Evolutionary conservation across 2,888 invertebrate genomes (phyloP).

Genomic region (Trilocha varians): DNA sequence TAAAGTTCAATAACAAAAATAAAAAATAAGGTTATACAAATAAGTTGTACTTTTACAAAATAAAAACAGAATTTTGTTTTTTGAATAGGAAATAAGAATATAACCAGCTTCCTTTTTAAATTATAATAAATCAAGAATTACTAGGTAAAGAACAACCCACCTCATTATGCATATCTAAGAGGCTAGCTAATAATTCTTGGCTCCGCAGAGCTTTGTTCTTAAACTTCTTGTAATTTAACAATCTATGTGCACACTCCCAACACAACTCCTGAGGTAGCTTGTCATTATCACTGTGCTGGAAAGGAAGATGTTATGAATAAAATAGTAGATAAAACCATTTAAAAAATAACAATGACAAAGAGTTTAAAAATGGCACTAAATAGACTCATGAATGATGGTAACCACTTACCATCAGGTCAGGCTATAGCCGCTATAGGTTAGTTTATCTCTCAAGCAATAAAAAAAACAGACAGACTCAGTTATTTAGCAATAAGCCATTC

Average conservation of each 20-base stretch:
- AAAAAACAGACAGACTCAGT: no score
- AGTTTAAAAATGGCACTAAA: no score
- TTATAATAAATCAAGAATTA: no score
- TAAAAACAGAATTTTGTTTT: neutral
- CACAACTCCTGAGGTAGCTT: constrained; percentile 2
- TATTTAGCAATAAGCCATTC: no score
- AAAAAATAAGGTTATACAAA: neutral
- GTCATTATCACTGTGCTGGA: neutral
- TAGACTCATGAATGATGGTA: no score
- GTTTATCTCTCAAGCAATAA: no score
- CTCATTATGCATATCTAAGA: neutral
- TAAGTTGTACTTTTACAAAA: neutral
- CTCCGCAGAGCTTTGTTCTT: constrained; percentile 3
- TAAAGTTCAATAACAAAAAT: neutral
- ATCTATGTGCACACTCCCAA: constrained; percentile 5
- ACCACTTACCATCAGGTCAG: no score
- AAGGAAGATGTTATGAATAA: neutral
- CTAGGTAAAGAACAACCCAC: neutral
- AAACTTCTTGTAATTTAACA: constrained; percentile 1
- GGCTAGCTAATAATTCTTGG: neutral
- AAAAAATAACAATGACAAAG: no score
- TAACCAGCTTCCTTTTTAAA: neutral
- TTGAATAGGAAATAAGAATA: neutral
- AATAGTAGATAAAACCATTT: neutral
- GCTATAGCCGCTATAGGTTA: no score